Base-by-base conservation (phyloP, 2,888 invertebrate genomes). In the Laothoe populi region DNA sequence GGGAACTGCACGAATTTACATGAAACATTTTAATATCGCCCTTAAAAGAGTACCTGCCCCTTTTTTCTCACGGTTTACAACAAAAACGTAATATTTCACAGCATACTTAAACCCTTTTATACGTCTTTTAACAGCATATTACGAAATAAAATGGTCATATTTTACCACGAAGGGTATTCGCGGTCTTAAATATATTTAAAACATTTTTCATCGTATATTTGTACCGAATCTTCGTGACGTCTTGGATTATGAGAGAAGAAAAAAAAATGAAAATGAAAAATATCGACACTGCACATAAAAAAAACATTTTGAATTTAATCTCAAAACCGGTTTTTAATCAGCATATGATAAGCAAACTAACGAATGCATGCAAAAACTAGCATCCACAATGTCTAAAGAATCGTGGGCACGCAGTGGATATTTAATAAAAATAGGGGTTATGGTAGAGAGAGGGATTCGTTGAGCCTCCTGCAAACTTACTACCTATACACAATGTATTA, bases 21-120 rank as follows among this genome's bases (percentile, higher is more conserved):
- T 92, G 90, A 87, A 92, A 92, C 92, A 92, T 91, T 92, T 92
- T 92, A 92, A 92, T 92, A 92, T 90, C 78, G 78, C 77, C 78
- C 75, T 74, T 74, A 64, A 72, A 31, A 76, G 72, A 71, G 77
- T 74, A 90, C 91, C 91, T 91, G 88, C 84, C 83, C 46, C 81
- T 83, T 88, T 89, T 90, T 91, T 92, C 91, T 86, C 91, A 88
- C 89, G 88, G 83, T 80, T 78, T 84, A 83, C 87, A 8, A 86
- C 79, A 74, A 72, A 81, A 80, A 83, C 80, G 81, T 83, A 80
- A 73, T 78, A 81, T 82, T 83, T 83, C 78, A 83, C 82, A 71
- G 66, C 69, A 72, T 74, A 72, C 19, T 35, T 31, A 72, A 78
- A 81, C 81, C 79, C 81, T 81, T 77, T 84, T 82, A 78, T 72